A percentile compares a stretch with the other conserved stretches of the same genome.
These are phyloP conservation scores for Microcebus griseorufus DNA, from an alignment of 2,113 vertebrate genomes.

Conservation along the genomic window DNA sequence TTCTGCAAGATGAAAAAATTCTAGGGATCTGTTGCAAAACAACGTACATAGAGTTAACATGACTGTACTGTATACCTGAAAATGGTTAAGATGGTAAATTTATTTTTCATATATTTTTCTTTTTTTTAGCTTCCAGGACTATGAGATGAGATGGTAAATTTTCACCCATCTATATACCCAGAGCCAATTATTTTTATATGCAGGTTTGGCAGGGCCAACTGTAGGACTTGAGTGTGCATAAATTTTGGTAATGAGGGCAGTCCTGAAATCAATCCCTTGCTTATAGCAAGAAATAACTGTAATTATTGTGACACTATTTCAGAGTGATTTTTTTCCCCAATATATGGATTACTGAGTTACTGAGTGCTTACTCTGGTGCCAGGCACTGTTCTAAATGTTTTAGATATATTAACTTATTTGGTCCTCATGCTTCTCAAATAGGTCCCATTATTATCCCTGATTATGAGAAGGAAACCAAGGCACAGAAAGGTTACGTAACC, in stretches of 20 bases:
- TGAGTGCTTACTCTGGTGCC: neutral
- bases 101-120: neutral
- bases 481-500: neutral
- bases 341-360: neutral
- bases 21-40: neutral
- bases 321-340: neutral
- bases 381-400: neutral
- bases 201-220: neutral
- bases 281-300: neutral
- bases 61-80: neutral
- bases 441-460: neutral
- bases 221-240: neutral
- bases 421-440: neutral
- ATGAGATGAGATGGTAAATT: neutral
- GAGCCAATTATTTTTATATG: too few relatives aligned
- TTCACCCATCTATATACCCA: too few relatives aligned
- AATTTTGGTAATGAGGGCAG: neutral
- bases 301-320: neutral
- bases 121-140: too few relatives aligned
- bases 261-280: neutral
- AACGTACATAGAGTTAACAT: neutral
- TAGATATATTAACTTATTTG: neutral
- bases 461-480: neutral
- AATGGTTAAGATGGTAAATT: neutral
- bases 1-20: neutral